phyloP scores from a whole-genome alignment of 2,113 vertebrate genomes.

The Gymnobelideus leadbeateri region DNA sequence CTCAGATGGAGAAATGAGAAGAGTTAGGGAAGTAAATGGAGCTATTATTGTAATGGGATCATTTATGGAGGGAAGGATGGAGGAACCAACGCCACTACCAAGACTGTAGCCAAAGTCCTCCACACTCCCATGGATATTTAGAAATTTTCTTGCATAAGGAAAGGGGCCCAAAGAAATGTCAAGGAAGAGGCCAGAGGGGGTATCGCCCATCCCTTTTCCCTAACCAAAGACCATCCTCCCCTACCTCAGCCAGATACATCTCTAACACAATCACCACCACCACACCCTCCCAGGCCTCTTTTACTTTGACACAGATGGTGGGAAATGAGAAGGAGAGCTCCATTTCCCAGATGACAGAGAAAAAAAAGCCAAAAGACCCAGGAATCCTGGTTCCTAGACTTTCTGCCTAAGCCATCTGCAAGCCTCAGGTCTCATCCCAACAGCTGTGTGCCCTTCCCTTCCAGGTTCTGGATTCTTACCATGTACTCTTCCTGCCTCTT shows the following conservation, averaged over 20 bases:
- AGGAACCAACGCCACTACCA: constrained; percentile 28
- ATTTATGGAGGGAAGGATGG: neutral
- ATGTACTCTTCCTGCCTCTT: constrained; percentile 15
- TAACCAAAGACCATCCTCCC: neutral
- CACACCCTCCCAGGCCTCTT: neutral
- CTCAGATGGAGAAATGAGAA: neutral
- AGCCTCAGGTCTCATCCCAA: neutral
- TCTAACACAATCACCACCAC: neutral
- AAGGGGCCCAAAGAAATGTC: constrained; percentile 34
- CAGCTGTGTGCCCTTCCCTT: neutral
- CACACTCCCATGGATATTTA: constrained; percentile 46
- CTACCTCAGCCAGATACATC: neutral
- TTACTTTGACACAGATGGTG: neutral
- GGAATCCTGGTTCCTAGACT: neutral
- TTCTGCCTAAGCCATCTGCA: neutral
- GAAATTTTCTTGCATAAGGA: neutral
- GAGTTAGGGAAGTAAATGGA: neutral
- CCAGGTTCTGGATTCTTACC: neutral
- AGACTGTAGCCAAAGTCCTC: constrained; percentile 53
- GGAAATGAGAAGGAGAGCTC: neutral
- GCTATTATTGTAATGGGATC: neutral
- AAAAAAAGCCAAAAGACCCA: neutral
- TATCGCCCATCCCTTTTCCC: neutral
- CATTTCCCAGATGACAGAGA: neutral
- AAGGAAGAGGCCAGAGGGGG: neutral